These are phyloP conservation scores for Sarcophaga bullata DNA, from an alignment of 1,140 invertebrate genomes.

Conservation along the genomic window DNA sequence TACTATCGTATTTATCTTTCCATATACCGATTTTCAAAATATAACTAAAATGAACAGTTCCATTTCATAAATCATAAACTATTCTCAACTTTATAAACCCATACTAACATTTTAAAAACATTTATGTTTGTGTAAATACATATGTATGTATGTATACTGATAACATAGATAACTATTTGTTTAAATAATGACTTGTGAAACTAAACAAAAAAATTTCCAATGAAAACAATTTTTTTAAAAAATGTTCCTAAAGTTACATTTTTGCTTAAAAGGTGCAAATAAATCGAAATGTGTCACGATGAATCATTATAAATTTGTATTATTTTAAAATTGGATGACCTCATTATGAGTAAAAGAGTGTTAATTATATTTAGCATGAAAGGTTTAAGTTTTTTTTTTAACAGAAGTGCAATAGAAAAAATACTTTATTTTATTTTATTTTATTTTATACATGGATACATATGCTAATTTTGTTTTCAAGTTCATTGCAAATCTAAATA, in stretches of 20 bases:
- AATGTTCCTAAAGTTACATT: no score
- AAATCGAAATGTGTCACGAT: neutral
- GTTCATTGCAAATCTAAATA: constrained; percentile 2
- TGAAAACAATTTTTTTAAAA: neutral
- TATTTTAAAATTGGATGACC: neutral
- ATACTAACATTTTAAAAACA: neutral
- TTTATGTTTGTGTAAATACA: constrained; percentile 9
- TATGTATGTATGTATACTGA: no score
- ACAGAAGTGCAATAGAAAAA: no score
- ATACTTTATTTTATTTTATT: no score
- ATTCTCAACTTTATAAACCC: no score
- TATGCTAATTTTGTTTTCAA: neutral
- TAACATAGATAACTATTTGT: constrained; percentile 7
- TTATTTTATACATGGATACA: neutral
- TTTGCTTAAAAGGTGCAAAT: neutral
- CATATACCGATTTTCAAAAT: no score
- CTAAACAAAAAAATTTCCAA: neutral
- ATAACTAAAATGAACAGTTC: no score
- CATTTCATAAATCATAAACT: no score
- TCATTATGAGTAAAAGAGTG: neutral
- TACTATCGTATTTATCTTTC: no score
- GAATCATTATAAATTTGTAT: neutral
- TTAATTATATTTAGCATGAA: constrained; percentile 6
- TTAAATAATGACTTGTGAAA: neutral
- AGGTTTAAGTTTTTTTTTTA: neutral